phyloP scores from a whole-genome alignment of 2,888 invertebrate species.

The Pelosia muscerda region DNA sequence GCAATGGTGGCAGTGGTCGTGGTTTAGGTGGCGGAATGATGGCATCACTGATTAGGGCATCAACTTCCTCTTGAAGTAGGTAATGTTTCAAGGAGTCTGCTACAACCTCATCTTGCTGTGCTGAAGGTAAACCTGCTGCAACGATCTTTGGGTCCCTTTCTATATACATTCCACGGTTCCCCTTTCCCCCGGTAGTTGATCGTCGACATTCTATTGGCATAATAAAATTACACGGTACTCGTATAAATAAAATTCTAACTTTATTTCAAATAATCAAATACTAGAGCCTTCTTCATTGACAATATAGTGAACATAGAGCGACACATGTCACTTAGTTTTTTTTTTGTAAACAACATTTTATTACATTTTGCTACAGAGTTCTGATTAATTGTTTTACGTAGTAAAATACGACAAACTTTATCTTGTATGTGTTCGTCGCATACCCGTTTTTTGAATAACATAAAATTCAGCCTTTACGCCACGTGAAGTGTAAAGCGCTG shows the following conservation, averaged over 20 bases:
- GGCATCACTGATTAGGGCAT: conserved; percentile 72
- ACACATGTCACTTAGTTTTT: neutral
- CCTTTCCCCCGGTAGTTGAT: conserved; percentile 75
- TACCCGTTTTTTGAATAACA: no score
- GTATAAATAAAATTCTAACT: neutral
- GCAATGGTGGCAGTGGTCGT: conserved; percentile 64
- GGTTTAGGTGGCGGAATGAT: conserved; percentile 67
- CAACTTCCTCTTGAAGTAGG: conserved; percentile 73
- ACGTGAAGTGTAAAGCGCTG: no score
- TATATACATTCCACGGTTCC: conserved; percentile 72
- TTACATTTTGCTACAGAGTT: neutral
- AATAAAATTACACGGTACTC: neutral
- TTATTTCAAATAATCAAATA: neutral
- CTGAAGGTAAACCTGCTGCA: conserved; percentile 74
- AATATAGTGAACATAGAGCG: neutral
- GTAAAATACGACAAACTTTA: no score
- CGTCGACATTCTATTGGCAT: conserved; percentile 72
- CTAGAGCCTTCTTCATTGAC: neutral
- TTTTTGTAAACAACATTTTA: neutral
- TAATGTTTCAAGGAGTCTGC: conserved; percentile 69
- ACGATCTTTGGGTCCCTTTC: conserved; percentile 74
- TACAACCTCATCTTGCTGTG: conserved; percentile 65
- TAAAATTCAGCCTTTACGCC: no score
- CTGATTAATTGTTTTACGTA: neutral
- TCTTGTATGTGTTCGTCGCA: no score